Percentiles rank a stretch among this genome's conserved stretches.
These are phyloP conservation scores for Platorchestia sp. DNA, from an alignment of 1,140 invertebrate genomes.

Conservation along the genomic window DNA sequence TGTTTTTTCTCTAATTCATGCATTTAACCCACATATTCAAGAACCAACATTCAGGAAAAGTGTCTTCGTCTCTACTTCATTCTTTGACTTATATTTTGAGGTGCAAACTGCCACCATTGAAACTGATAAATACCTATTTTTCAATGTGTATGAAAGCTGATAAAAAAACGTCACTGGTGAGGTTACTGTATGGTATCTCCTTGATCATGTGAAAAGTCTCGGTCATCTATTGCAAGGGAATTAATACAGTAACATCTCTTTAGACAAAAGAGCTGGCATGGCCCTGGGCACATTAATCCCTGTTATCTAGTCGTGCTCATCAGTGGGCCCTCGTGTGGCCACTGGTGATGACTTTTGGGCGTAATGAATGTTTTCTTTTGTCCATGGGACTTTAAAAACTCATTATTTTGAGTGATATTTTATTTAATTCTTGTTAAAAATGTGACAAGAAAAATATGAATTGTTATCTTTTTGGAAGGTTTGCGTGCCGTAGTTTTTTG, in stretches of 20 bases:
- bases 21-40: neutral
- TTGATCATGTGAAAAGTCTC: neutral
- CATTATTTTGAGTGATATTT: neutral
- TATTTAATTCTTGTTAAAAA: neutral
- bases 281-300: neutral
- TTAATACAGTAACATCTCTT: neutral
- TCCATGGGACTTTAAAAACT: slow-evolving; percentile 2
- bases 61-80: neutral
- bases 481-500: neutral
- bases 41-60: neutral
- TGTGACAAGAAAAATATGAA: neutral
- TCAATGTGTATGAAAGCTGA: neutral
- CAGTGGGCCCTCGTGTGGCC: neutral
- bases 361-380: neutral
- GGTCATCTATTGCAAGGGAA: neutral
- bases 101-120: neutral
- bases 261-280: neutral
- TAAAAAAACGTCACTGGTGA: neutral
- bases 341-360: neutral
- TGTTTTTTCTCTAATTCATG: neutral
- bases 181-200: neutral
- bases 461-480: neutral
- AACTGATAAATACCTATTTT: too few species aligned
- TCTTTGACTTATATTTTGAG: neutral
- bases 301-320: slow-evolving; percentile 18